Percentiles rank a stretch among this genome's conserved stretches.
Conservation (phyloP, 2,797 vertebrate genomes). For the Emydoidea blandingii region DNA sequence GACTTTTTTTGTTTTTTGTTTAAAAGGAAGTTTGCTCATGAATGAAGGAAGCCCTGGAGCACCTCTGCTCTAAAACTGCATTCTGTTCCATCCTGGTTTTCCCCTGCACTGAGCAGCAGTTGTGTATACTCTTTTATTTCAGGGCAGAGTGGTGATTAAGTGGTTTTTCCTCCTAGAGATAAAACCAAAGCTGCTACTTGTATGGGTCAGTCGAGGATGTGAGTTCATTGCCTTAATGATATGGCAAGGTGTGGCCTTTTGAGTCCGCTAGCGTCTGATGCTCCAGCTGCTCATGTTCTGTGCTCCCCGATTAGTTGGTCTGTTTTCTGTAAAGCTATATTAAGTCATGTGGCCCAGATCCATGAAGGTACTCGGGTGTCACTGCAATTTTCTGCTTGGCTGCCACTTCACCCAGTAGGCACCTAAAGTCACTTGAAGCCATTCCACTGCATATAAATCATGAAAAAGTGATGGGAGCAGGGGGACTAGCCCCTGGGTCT, state of each 20-base stretch:
- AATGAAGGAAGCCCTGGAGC: background rate
- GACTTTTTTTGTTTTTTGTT: no score
- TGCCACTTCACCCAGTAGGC: background rate
- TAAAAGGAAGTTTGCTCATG: background rate
- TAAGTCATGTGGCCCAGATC: background rate
- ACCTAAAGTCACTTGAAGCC: background rate
- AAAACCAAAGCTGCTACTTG: background rate
- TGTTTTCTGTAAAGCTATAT: background rate
- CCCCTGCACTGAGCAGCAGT: background rate
- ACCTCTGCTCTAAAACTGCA: background rate
- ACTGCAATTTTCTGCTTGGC: background rate
- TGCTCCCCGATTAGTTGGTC: background rate
- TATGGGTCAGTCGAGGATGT: background rate
- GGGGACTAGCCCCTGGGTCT: background rate
- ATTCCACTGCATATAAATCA: background rate
- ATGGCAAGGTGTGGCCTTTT: fast-evolving
- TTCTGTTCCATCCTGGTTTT: background rate
- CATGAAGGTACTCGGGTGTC: background rate
- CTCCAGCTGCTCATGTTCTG: background rate
- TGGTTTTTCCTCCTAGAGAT: background rate
- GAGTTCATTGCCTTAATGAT: background rate
- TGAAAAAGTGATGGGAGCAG: no score
- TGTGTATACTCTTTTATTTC: background rate
- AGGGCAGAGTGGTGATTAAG: background rate
- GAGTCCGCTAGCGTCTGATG: background rate